Conservation (phyloP, 2,888 invertebrate species). For the Ectemnius cavifrons region DNA sequence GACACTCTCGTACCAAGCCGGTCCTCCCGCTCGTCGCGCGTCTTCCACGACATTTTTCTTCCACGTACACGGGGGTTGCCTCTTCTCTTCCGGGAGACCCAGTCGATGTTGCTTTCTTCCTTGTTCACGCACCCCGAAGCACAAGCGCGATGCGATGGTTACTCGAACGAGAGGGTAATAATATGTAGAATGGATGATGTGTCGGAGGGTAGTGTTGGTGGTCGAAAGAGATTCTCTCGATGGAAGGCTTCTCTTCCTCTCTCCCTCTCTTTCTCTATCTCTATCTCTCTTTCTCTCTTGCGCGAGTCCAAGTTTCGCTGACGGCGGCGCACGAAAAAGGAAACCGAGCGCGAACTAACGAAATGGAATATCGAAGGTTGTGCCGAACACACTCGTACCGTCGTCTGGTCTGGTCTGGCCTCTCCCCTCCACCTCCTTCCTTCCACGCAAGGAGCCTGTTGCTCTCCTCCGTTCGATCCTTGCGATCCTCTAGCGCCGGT, state of each 20-base stretch:
- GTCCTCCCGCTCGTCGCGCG: slow-evolving; percentile 40
- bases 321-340: slow-evolving; percentile 45
- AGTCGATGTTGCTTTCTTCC: too few relatives aligned
- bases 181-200: slow-evolving; percentile 19
- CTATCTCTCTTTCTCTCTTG: slow-evolving; percentile 18
- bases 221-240: too few relatives aligned
- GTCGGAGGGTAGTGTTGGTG: too few relatives aligned
- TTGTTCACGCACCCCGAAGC: slow-evolving; percentile 15
- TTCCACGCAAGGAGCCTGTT: slow-evolving; percentile 60
- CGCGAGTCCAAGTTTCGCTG: slow-evolving; percentile 27
- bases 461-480: slow-evolving; percentile 60
- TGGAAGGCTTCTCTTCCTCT: neutral
- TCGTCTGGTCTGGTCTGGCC: slow-evolving; percentile 2
- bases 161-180: slow-evolving; percentile 35
- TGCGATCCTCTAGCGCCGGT: slow-evolving; percentile 49
- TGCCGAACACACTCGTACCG: slow-evolving; percentile 54
- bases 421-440: slow-evolving; percentile 50
- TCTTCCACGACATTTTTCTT: slow-evolving; percentile 48
- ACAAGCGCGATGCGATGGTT: slow-evolving; percentile 14
- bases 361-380: slow-evolving; percentile 54
- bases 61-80: neutral
- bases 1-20: slow-evolving; percentile 51
- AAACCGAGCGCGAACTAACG: slow-evolving; percentile 48
- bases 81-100: neutral
- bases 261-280: neutral